Evolutionary conservation across 2,113 vertebrate genomes (phyloP).

Genomic region (Psammodynastes pulverulentus): DNA sequence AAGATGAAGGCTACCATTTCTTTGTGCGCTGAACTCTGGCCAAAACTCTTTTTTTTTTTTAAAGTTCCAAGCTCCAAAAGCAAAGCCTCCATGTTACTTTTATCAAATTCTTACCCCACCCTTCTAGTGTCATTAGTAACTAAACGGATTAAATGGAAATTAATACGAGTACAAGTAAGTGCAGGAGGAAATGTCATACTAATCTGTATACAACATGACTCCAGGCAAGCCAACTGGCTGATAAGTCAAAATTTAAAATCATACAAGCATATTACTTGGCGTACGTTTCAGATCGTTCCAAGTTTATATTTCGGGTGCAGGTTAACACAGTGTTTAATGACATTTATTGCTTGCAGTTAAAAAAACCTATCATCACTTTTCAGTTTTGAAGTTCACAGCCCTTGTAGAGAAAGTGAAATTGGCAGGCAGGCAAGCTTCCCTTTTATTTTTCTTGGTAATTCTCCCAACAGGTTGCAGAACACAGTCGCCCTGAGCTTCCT

Average conservation of each 20-base stretch:
- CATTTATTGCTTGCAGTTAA: not conserved
- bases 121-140: not conserved
- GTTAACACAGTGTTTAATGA: not conserved
- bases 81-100: not conserved
- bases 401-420: not conserved
- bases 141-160: not conserved
- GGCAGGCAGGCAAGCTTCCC: not conserved
- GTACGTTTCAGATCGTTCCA: not conserved
- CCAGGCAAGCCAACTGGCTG: not conserved
- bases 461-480: conserved; percentile 64
- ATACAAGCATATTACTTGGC: not conserved
- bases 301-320: not conserved
- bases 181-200: not conserved
- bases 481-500: conserved; percentile 68
- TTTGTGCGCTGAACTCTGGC: not conserved
- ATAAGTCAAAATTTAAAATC: not conserved
- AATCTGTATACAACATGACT: not conserved
- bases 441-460: not conserved
- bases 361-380: not conserved
- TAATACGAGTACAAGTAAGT: not conserved
- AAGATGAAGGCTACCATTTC: not conserved
- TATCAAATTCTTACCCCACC: not conserved
- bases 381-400: not conserved
- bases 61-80: not conserved
- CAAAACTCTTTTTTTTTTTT: not conserved